Evolutionary conservation across 2,888 invertebrate genomes (phyloP).

Genomic region (Blastobasis adustella): DNA sequence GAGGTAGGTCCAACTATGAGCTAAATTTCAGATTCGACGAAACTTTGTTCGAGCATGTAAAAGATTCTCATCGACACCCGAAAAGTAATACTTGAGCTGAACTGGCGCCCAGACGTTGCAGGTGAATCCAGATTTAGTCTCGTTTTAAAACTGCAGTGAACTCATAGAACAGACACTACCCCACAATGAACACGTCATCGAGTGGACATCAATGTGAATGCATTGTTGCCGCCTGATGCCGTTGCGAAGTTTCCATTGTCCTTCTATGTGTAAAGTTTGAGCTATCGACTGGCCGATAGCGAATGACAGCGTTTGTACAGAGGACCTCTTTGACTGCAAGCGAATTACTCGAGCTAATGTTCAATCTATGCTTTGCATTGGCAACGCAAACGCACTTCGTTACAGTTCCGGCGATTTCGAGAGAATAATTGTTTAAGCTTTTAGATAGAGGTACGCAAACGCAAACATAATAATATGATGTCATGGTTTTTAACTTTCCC

Average conservation of each 20-base stretch:
- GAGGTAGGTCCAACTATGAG: no score
- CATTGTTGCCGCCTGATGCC: conserved; percentile 44
- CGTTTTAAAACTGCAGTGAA: conserved; percentile 27
- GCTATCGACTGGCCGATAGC: conserved; percentile 59
- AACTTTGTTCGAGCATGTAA: no score
- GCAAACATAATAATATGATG: no score
- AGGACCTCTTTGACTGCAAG: conserved; percentile 40
- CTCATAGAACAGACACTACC: conserved; percentile 25
- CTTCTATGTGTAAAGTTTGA: conserved; percentile 55
- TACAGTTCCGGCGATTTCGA: no score
- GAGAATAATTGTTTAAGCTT: no score
- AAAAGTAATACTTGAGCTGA: no score
- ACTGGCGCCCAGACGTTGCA: no score
- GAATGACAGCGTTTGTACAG: conserved; percentile 49
- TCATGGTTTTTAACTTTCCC: no score
- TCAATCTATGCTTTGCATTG: conserved; percentile 2
- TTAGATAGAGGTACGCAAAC: no score
- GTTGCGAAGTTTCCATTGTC: conserved; percentile 61
- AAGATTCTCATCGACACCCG: no score
- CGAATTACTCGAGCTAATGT: conserved; percentile 32
- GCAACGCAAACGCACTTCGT: no score
- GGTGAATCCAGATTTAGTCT: conserved; percentile 7
- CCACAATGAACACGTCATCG: conserved; percentile 38
- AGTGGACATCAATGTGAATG: conserved; percentile 42
- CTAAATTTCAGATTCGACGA: no score